Percentiles rank a stretch among this genome's conserved stretches.
Conservation (phyloP, 2,888 invertebrate genomes). For the Pandemis corylana region DNA sequence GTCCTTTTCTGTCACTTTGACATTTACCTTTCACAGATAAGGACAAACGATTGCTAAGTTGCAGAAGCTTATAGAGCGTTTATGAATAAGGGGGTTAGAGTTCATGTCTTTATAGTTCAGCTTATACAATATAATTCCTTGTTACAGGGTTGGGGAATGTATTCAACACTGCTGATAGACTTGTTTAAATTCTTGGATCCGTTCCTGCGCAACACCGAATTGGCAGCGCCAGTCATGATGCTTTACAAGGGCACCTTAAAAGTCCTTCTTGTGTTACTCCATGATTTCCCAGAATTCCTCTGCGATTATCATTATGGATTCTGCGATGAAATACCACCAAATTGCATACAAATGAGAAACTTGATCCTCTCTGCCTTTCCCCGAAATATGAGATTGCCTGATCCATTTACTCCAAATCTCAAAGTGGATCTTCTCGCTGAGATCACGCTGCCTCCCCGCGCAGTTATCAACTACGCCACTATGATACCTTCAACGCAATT, state of each 20-base stretch:
- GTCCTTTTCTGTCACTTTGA: too few relatives aligned
- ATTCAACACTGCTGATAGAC: conserved; percentile 97
- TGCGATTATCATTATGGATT: conserved; percentile 99
- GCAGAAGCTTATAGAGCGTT: too few relatives aligned
- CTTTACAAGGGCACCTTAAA: conserved; percentile 98
- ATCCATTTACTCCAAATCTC: conserved; percentile 99
- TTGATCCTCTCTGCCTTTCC: conserved; percentile 99
- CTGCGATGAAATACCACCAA: conserved; percentile 99
- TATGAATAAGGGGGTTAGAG: too few relatives aligned
- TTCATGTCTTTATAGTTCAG: too few relatives aligned
- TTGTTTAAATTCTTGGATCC: conserved; percentile 98
- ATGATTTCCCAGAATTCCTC: conserved; percentile 99
- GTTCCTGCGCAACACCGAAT: conserved; percentile 97
- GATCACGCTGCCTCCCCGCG: conserved; percentile 94
- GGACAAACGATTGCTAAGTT: too few relatives aligned
- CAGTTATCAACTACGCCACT: conserved; percentile 93
- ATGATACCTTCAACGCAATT: conserved; percentile 95
- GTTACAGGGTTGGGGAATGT: conserved; percentile 96
- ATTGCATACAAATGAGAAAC: conserved; percentile 99
- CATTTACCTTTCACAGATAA: too few relatives aligned
- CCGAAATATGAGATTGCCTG: conserved; percentile 98
- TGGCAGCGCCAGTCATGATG: conserved; percentile 96
- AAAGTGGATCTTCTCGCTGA: conserved; percentile 97
- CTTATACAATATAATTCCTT: conserved; percentile 20
- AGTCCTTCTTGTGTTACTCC: conserved; percentile 96